Conservation (phyloP, 2,113 vertebrate genomes). For the Fulica atra region DNA sequence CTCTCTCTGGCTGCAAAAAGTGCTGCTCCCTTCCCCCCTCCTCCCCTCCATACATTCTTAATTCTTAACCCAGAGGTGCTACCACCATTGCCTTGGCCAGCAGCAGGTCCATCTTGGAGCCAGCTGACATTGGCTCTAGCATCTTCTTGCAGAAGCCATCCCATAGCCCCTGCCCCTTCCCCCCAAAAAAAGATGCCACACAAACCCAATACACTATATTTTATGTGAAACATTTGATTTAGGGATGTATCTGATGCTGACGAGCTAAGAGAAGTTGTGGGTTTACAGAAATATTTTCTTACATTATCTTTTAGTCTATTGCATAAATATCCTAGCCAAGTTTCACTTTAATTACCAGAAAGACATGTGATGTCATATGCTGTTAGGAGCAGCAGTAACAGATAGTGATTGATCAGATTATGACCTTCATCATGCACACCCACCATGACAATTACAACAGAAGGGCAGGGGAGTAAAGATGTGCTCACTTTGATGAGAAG, state of each 20-base stretch:
- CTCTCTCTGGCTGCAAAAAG: too few relatives aligned
- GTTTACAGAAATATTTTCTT: background rate
- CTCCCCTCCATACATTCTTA: too few relatives aligned
- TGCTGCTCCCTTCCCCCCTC: too few relatives aligned
- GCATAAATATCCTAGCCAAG: background rate
- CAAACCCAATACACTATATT: background rate
- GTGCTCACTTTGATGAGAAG: background rate
- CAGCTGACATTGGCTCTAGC: too few relatives aligned
- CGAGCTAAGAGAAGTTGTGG: background rate
- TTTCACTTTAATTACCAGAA: background rate
- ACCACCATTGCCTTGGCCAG: too few relatives aligned
- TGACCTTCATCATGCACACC: background rate
- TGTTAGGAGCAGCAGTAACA: background rate
- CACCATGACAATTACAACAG: background rate
- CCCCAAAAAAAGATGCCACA: too few relatives aligned
- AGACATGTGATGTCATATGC: background rate
- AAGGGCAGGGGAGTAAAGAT: background rate
- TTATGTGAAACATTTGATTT: background rate
- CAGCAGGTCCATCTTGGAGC: too few relatives aligned
- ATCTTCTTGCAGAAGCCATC: too few relatives aligned
- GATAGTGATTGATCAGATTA: background rate
- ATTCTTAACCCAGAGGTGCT: too few relatives aligned
- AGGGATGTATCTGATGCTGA: background rate
- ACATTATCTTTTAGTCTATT: background rate
- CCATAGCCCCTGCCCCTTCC: too few relatives aligned